Base-by-base conservation (phyloP, 2,888 invertebrate genomes). In the Caenorhabditis japonica region DNA sequence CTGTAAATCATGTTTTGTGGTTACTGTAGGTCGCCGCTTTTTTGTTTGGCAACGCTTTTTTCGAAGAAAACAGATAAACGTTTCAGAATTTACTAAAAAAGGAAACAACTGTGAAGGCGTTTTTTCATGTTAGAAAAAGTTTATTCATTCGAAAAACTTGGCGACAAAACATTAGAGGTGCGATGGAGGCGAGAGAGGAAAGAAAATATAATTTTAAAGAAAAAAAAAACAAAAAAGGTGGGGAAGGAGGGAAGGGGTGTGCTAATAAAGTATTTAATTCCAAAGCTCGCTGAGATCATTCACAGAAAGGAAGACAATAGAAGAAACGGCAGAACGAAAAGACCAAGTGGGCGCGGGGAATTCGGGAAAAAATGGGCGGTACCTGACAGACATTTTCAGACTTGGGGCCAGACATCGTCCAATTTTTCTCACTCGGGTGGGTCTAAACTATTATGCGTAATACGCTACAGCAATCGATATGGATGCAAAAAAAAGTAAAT, bases 261-360 rank as follows among this genome's bases (percentile, higher is more conserved):
- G 62, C 61, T 62, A 71, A 61, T 64, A 62, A 52, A 60, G 59
- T 60, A 59, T 41, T 41, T 47, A 44, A 34, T 55, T 59, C 49
- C 56, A 49, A 70, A 69, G 55, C 64, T 69, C 55, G 66, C 64
- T 70, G 69, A 69, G 75, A 69, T 69, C 75, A 75, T 69, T 75
- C 75, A 75, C 75, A 75, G 69, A 60, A 61, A 52, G 55, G 58
- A 55, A 53, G n/a, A n/a, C n/a, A n/a, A n/a, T 39, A 52, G 66
- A 66, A 55, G 46, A 55, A 73, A 68, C 58, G 51, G 56, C 56
- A 51, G 55, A 51, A 36, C 34, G 34, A 66, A 64, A 66, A 66
- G 66, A 66, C 66, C 59, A 55, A 70, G 46, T 55, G 59, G 60
- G 60, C 49, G 60, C 38, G 49, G 47, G 39, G 15, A 34, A 21